Base-by-base conservation (phyloP, 2,113 vertebrate species). In the Toxotes jaculatrix region DNA sequence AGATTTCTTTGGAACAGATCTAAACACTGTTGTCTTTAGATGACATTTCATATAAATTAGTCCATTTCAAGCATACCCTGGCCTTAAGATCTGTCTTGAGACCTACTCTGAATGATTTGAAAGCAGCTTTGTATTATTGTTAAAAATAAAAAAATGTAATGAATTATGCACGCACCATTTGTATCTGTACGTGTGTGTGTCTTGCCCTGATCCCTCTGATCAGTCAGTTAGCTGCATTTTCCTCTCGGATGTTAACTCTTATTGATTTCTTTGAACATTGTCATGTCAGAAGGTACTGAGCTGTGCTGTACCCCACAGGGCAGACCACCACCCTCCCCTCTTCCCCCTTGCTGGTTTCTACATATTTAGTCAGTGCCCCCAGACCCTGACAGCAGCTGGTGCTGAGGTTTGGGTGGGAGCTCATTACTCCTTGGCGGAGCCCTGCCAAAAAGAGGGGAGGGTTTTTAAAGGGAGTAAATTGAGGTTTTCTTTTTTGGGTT, bases 401-500 rank as follows among this genome's bases (percentile, higher is more conserved):
- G 74, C 82, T 88, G 92, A 94, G 89, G 92, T 92, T 92, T 91
- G 93, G 92, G 89, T 88, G 86, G 90, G 89, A 89, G 92, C 91
- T 94, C 91, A 94, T 93, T 93, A 93, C 89, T 88, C 81, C 68
- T 86, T 90, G 85, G 90, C 78, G 88, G 92, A 91, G 85, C 57
- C 68, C 75, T 62, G 85, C 91, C 92, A 93, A 87, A 87, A 89
- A 63, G 78, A 77, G 88, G 89, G 91, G 81, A 79, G 79, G 83
- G 57, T 85, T 92, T 93, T 91, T 90, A 86, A 91, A 92, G 87
- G 91, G 88, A 92, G 92, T 91, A 89, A 93, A 90, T 89, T 90
- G 91, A 92, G 89, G 91, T 93, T 93, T 90, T 92, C 84, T 90
- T 92, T 91, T 93, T 93, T 91, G 87, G 91, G 89, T 92, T 89